A percentile compares a stretch with the other conserved stretches of the same genome.
phyloP scores from a whole-genome alignment of 2,113 vertebrate genomes.

The Campylomormyrus tamandua region DNA sequence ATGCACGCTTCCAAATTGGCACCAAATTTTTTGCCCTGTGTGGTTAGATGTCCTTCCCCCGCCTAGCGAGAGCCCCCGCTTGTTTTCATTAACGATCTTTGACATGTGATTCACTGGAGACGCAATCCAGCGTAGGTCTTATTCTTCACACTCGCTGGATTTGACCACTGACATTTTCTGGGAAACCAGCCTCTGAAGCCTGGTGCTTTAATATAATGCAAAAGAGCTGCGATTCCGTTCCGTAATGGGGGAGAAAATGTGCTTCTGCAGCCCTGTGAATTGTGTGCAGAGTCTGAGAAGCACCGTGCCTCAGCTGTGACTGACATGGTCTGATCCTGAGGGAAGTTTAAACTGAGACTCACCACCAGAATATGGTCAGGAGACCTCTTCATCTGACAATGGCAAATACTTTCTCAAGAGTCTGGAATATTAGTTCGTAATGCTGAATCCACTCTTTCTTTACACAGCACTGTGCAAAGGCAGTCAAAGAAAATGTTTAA shows the following conservation, averaged over 20 bases:
- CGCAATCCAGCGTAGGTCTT: slow-evolving; percentile 41
- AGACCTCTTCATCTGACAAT: not conserved
- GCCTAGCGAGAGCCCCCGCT: slow-evolving; percentile 47
- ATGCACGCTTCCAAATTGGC: slow-evolving; percentile 21
- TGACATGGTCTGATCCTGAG: not conserved
- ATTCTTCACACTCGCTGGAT: slow-evolving; percentile 40
- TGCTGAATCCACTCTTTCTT: not conserved
- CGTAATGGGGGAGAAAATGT: not conserved
- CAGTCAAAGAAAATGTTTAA: not conserved
- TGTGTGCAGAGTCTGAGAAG: not conserved
- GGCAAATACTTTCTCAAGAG: not conserved
- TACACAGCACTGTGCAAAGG: not conserved
- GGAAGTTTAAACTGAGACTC: not conserved
- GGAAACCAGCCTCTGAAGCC: slow-evolving; percentile 41
- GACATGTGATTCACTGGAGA: slow-evolving; percentile 40
- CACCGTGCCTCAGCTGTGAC: not conserved
- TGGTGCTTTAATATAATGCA: not conserved
- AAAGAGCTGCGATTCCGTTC: not conserved
- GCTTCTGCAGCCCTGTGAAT: not conserved
- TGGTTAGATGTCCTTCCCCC: slow-evolving; percentile 34
- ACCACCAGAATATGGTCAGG: not conserved
- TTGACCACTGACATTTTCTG: slow-evolving; percentile 39
- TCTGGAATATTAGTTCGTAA: not conserved
- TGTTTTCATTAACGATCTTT: slow-evolving; percentile 48
- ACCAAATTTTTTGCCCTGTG: slow-evolving; percentile 43